Conservation (phyloP, 2,888 invertebrate species). For the Sclerodermus sp. region DNA sequence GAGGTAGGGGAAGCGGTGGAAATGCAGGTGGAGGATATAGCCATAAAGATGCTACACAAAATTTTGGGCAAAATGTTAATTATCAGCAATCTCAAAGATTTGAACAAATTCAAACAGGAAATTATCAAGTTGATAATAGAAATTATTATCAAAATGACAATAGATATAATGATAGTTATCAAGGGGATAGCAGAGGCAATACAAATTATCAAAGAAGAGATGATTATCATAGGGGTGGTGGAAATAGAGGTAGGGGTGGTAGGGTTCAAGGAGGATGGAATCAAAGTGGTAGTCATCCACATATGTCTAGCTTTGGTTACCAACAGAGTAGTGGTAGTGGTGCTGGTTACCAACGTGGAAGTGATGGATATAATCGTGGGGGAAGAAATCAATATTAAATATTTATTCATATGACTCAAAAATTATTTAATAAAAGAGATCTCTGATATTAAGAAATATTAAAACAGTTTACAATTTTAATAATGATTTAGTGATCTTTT, state of each 20-base stretch:
- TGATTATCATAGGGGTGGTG: slow-evolving; percentile 21
- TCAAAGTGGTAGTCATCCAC: slow-evolving; percentile 38
- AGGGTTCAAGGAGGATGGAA: slow-evolving; percentile 58
- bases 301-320: slow-evolving; percentile 11
- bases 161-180: slow-evolving; percentile 16
- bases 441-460: too few species aligned
- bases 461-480: too few species aligned
- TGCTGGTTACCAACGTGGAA: slow-evolving; percentile 26
- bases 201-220: slow-evolving; percentile 30
- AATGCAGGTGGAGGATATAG: slow-evolving; percentile 21
- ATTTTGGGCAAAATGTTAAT: slow-evolving; percentile 38
- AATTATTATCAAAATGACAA: slow-evolving; percentile 6
- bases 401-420: background rate
- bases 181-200: slow-evolving; percentile 22
- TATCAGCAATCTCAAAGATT: slow-evolving; percentile 34
- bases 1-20: slow-evolving; percentile 16
- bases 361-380: slow-evolving; percentile 32
- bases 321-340: slow-evolving; percentile 25
- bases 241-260: slow-evolving; percentile 44
- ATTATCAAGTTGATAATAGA: slow-evolving; percentile 7
- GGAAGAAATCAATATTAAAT: slow-evolving; percentile 36
- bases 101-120: slow-evolving; percentile 26
- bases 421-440: background rate
- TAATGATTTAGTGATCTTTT: too few species aligned
- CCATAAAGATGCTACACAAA: slow-evolving; percentile 33